Evolutionary conservation across 2,888 invertebrate species (phyloP), one percentile per base, ranked within the genome.

Genomic region (Polymixis lichenea): DNA sequence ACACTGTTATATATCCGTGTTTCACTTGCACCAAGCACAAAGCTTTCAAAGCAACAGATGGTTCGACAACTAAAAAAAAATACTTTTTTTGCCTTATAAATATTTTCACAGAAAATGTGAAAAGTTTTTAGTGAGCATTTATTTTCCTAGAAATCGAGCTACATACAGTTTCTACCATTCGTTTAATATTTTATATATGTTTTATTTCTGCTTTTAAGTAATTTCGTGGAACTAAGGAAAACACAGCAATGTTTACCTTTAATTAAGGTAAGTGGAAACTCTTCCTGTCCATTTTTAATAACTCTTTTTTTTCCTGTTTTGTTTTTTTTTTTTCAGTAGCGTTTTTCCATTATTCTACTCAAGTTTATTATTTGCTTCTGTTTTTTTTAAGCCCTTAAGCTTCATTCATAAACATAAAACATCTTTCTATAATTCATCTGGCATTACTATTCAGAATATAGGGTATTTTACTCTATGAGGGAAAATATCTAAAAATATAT

Each of bases 41-140:
- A 79, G 25, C 71, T 66, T 72, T 86, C 61, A 82, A 88, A 88
- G 92, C 92, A 93, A 93, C 94, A 92, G 93, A 92, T 93, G 92
- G 90, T 85, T 77, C 71, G 78, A 87, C 89, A 89, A 83, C 84
- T 77, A 85, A 87, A 88, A 87, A 88, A 89, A 86, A 87, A 86
- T 58, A 60, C 62, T 66, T 67, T 60, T n/a, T 55, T 65, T 43
- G 0, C 49, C 17, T 69, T 75, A 77, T 73, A 70, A 67, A 19
- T 38, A 62, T 73, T 77, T 77, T 60, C 64, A 53, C 28, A 28
- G 58, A 22, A 66, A 80, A 86, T 75, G 72, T 71, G 17, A 46
- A 71, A 82, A 82, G 69, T 83, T 83, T 82, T 76, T 67, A 66
- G 62, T 64, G 61, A 22, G 25, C 43, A 65, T 60, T 80, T 72